phyloP scores from a whole-genome alignment of 1,140 invertebrate species.

The Probaryconus sp. region DNA sequence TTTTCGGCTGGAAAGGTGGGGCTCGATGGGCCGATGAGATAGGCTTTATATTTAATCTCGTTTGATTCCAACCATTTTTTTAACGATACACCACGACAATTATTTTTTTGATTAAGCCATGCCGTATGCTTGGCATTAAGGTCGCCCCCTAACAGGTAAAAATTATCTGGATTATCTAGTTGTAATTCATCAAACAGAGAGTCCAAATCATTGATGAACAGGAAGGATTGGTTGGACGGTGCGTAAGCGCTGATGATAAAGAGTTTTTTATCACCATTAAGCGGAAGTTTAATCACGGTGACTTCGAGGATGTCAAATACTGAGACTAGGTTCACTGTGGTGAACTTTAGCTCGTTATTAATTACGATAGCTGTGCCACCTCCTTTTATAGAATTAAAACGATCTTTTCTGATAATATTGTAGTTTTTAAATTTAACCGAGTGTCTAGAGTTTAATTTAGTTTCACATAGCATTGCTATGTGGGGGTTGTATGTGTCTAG shows the following conservation, averaged over 20 bases:
- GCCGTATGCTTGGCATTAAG: constrained; percentile 5
- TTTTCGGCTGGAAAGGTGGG: constrained; percentile 3
- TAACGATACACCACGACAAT: not conserved
- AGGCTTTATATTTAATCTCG: not conserved
- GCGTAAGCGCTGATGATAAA: constrained; percentile 14
- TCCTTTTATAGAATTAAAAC: constrained; percentile 18
- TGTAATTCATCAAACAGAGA: constrained; percentile 6
- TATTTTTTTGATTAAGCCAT: not conserved
- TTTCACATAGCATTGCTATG: constrained; percentile 37
- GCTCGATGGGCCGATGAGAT: not conserved
- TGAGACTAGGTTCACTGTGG: not conserved
- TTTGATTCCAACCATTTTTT: not conserved
- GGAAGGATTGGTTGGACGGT: not conserved
- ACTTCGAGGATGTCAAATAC: constrained; percentile 36
- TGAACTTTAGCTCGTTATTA: constrained; percentile 29
- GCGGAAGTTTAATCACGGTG: constrained; percentile 34
- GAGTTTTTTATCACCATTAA: constrained; percentile 1
- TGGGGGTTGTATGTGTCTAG: constrained; percentile 34
- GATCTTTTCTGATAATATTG: constrained; percentile 37
- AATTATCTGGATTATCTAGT: not conserved
- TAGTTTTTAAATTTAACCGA: constrained; percentile 41
- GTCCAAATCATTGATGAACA: constrained; percentile 1
- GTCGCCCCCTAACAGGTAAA: constrained; percentile 1
- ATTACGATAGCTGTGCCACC: constrained; percentile 50
- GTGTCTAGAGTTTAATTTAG: constrained; percentile 46